These are phyloP conservation scores for Phortica okadai DNA, from an alignment of 2,888 invertebrate species.

Conservation along the genomic window DNA sequence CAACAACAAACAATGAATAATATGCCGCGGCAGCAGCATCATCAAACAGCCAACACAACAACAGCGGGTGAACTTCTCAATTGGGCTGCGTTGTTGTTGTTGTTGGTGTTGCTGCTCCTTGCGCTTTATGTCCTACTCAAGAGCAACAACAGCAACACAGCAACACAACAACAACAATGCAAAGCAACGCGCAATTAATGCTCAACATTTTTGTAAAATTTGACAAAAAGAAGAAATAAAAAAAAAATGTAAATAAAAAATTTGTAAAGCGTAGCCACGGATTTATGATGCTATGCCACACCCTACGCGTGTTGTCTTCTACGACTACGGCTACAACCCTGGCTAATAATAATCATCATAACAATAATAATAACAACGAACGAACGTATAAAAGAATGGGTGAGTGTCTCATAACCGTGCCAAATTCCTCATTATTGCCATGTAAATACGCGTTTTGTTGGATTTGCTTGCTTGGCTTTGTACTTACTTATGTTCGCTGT, in stretches of 20 bases:
- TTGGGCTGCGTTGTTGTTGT: neutral
- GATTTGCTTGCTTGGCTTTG: neutral
- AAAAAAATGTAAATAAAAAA: neutral
- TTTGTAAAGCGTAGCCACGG: neutral
- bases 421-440: neutral
- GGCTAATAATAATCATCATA: neutral
- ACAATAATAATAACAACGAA: neutral
- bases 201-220: neutral
- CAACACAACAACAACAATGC: constrained; percentile 10
- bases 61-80: neutral
- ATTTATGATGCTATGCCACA: neutral
- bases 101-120: neutral
- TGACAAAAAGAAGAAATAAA: neutral
- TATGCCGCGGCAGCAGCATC: neutral
- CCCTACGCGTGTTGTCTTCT: neutral
- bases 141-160: neutral
- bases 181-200: neutral
- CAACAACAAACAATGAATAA: constrained; percentile 1
- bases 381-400: neutral
- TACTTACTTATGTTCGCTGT: too few relatives aligned
- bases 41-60: too few relatives aligned
- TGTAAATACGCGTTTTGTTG: neutral
- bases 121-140: neutral
- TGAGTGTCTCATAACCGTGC: neutral
- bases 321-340: neutral